Evolutionary conservation across 1,140 invertebrate species (phyloP), one percentile per base, ranked within the genome.

Genomic region (Helicoverpa armigera): DNA sequence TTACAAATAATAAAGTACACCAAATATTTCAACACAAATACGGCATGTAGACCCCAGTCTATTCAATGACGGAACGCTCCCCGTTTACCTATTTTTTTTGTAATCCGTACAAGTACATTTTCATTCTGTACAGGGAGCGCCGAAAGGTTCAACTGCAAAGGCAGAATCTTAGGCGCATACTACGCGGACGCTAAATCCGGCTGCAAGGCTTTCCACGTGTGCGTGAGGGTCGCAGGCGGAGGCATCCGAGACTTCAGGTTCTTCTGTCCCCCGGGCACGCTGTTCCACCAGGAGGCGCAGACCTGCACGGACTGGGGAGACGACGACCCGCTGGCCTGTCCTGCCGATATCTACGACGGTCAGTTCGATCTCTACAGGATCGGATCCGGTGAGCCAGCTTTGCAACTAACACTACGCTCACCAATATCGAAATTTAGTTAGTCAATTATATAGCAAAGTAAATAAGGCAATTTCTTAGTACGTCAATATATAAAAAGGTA

Each of bases 131-230:
- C 85, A 94, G 98, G 98, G 96, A 98, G 98, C 76, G 96, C 97
- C 82, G 98, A 98, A 61, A 96, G 96, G 74, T 99, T 99, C 95
- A 96, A 96, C 83, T 99, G 98, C 94, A 96, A 96, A 81, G 97
- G 98, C 86, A 98, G 98, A 94, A 98, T 98, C 85, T 96, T 98
- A 23, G 98, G 98, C 80, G 98, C 98, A 58, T 99, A 98, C 93
- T 99, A 99, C 91, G 98, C 98, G 13, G 98, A 99, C 94, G 96
- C 97, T 0, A 98, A 98, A 92, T 97, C 98, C 0, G 97, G 98
- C 88, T 99, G 98, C 94, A 98, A 98, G 94, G 97, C 98, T 95
- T 98, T 98, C 94, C 98, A 98, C 90, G 97, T 98, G 65, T 98
- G 98, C 90, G 97, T 98, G 29, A 97, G 97, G 89, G 97, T 98